Conservation (phyloP, 2,888 invertebrate species). For the Cosmia trapezina region DNA sequence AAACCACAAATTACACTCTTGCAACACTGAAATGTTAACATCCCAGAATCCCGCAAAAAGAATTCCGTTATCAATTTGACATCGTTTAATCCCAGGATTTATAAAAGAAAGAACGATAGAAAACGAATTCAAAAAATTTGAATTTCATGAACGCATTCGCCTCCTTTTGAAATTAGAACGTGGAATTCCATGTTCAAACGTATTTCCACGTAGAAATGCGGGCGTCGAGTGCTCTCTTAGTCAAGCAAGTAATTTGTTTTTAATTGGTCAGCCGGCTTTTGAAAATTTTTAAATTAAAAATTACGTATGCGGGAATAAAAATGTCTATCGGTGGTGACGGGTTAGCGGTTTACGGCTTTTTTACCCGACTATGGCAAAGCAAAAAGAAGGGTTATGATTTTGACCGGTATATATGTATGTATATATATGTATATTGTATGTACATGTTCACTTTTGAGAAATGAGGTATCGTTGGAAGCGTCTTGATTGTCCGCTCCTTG, state of each 20-base stretch:
- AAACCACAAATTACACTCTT: conserved; percentile 49
- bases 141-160: conserved; percentile 72
- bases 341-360: conserved; percentile 15
- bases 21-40: conserved; percentile 58
- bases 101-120: conserved; percentile 64
- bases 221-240: conserved; percentile 60
- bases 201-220: conserved; percentile 62
- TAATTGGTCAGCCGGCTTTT: conserved; percentile 69
- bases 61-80: conserved; percentile 69
- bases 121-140: conserved; percentile 72
- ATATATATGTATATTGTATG: too few species aligned
- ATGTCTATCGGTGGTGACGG: conserved; percentile 45
- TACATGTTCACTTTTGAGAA: too few species aligned
- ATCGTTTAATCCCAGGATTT: conserved; percentile 71
- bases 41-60: conserved; percentile 54
- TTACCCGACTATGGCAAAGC: too few species aligned
- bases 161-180: conserved; percentile 73
- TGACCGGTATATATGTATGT: too few species aligned
- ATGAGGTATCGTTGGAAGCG: too few species aligned
- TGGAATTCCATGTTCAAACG: conserved; percentile 67
- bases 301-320: conserved; percentile 48
- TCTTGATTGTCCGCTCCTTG: too few species aligned
- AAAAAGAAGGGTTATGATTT: too few species aligned
- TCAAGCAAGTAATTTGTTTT: conserved; percentile 70
- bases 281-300: conserved; percentile 56